A percentile compares a stretch with the other conserved stretches of the same genome.
Evolutionary conservation across 64 coral and sea anemone species (phyloP).

Genomic region (Montipora efflorescens): DNA sequence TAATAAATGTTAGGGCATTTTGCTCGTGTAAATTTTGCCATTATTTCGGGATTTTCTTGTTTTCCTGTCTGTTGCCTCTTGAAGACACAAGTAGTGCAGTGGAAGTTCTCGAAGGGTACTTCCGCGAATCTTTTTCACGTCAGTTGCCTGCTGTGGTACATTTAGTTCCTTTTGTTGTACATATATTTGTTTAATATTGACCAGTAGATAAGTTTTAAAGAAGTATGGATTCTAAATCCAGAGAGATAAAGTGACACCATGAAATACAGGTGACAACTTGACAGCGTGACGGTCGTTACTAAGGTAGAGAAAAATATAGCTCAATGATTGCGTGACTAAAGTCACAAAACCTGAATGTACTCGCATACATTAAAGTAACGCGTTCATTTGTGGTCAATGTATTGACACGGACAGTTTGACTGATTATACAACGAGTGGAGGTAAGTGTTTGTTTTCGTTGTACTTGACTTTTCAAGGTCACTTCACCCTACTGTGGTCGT

Average conservation of each 20-base stretch:
- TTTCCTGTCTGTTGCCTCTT: too few species aligned
- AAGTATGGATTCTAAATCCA: background rate
- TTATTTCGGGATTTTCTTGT: too few species aligned
- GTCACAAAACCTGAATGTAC: background rate
- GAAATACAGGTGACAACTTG: background rate
- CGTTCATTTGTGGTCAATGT: background rate
- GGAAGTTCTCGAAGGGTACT: too few species aligned
- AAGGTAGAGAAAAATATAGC: background rate
- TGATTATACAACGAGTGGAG: background rate
- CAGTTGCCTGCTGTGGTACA: background rate
- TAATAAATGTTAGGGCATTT: too few species aligned
- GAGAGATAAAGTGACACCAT: background rate
- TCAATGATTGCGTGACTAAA: background rate
- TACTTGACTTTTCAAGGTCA: background rate
- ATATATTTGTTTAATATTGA: background rate
- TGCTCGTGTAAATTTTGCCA: too few species aligned
- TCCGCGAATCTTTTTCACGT: background rate
- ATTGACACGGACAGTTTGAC: background rate
- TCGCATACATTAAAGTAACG: background rate
- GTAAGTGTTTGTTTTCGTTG: background rate
- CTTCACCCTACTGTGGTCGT: too few species aligned
- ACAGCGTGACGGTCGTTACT: background rate
- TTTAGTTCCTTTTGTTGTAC: background rate
- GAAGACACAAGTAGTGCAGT: too few species aligned
- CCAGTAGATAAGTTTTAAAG: background rate